Conservation (phyloP, 2,888 invertebrate species). For the Congeria kusceri region DNA sequence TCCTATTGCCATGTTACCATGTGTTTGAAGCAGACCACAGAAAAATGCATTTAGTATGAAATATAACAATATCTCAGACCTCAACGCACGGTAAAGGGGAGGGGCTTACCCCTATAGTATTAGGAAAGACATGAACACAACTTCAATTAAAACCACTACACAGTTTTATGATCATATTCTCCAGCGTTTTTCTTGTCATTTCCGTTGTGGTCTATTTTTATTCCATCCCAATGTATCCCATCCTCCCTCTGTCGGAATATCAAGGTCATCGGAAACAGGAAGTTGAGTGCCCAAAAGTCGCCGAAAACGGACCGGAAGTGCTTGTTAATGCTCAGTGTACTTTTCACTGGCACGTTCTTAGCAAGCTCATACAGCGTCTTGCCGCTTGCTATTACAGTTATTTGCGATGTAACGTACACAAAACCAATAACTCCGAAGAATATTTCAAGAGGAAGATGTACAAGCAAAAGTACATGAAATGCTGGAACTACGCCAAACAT, state of each 20-base stretch:
- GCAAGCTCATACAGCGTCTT: conserved; percentile 70
- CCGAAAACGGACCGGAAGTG: conserved; percentile 76
- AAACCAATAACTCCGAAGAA: conserved; percentile 63
- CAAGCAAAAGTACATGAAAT: conserved; percentile 61
- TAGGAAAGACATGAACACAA: no score
- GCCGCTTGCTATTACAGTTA: conserved; percentile 60
- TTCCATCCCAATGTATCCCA: conserved; percentile 71
- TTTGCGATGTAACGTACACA: conserved; percentile 64
- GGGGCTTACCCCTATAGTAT: no score
- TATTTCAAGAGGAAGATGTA: conserved; percentile 61
- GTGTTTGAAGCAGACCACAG: no score
- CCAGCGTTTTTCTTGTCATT: conserved; percentile 50
- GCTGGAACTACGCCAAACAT: conserved; percentile 51
- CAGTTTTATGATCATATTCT: no score
- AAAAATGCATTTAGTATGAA: no score
- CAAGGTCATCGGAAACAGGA: conserved; percentile 73
- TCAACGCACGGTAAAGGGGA: no score
- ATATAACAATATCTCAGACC: no score
- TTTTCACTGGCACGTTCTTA: conserved; percentile 65
- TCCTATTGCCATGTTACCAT: no score
- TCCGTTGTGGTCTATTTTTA: conserved; percentile 65
- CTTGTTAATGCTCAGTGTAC: conserved; percentile 52
- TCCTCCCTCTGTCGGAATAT: conserved; percentile 72
- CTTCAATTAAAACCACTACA: no score
- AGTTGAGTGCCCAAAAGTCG: conserved; percentile 75